Conservation (phyloP, 37 sponge, comb jelly and placozoan species). For the Ianthella basta region DNA sequence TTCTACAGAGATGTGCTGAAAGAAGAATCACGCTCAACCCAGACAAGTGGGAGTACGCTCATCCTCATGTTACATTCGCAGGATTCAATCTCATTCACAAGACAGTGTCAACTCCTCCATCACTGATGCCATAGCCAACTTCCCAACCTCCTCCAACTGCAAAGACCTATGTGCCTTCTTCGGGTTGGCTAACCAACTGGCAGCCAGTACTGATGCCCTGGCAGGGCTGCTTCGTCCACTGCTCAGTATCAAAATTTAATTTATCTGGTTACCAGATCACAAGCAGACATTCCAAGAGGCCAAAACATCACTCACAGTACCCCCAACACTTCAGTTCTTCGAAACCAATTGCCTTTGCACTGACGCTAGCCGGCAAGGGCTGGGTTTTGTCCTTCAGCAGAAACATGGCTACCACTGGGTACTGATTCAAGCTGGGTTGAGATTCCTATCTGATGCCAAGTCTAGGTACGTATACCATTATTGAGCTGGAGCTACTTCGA, state of each 20-base stretch:
- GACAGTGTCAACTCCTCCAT: constrained; percentile 26
- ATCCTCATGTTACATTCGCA: constrained; percentile 25
- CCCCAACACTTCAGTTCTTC: too few relatives aligned
- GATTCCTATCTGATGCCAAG: too few relatives aligned
- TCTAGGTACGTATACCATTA: too few relatives aligned
- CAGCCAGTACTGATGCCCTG: constrained; percentile 8
- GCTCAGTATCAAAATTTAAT: not conserved
- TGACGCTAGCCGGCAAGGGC: too few relatives aligned
- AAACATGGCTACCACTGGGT: too few relatives aligned
- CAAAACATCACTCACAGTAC: too few relatives aligned
- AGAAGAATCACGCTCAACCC: constrained; percentile 45
- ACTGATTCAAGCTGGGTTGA: too few relatives aligned
- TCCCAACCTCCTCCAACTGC: constrained; percentile 46
- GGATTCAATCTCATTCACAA: constrained; percentile 28
- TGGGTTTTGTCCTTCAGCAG: too few relatives aligned
- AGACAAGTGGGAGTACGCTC: constrained; percentile 33
- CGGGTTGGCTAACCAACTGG: constrained; percentile 49
- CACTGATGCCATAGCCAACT: constrained; percentile 42
- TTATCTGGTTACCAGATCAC: too few relatives aligned
- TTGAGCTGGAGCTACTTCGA: constrained; percentile 49
- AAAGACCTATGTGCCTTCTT: constrained; percentile 50
- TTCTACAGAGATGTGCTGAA: constrained; percentile 39
- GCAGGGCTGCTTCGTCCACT: constrained; percentile 32
- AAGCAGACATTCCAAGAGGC: too few relatives aligned
- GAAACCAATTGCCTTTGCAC: too few relatives aligned